Evolutionary conservation across 2,797 vertebrate species (phyloP).

Genomic region (Gallinago solitaria): DNA sequence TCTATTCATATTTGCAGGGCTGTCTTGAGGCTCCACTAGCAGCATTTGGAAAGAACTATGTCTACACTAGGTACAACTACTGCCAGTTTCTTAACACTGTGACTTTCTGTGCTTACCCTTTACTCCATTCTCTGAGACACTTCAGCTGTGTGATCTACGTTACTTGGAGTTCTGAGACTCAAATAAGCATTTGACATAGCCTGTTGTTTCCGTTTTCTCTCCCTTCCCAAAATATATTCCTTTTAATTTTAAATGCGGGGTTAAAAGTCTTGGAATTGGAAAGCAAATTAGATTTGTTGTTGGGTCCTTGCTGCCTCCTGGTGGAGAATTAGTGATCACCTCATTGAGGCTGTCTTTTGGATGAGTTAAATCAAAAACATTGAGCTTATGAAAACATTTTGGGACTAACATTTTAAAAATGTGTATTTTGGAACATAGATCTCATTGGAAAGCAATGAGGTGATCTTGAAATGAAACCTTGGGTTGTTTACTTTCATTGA

Average conservation of each 20-base stretch:
- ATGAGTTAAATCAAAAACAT: not conserved
- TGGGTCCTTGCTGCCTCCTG: conserved; percentile 55
- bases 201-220: not conserved
- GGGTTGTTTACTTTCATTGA: not conserved
- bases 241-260: not conserved
- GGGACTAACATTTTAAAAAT: not conserved
- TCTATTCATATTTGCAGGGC: not conserved
- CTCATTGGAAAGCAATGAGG: not conserved
- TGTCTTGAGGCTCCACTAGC: not conserved
- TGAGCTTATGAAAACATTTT: not conserved
- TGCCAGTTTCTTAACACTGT: not conserved
- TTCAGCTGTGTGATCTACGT: not conserved
- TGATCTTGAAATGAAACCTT: not conserved
- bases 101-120: not conserved
- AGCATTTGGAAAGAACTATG: not conserved
- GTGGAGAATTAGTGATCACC: not conserved
- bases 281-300: not conserved
- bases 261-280: not conserved
- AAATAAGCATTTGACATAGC: not conserved
- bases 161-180: not conserved
- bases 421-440: not conserved
- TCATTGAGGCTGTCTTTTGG: not conserved
- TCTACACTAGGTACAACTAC: not conserved
- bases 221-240: not conserved
- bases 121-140: not conserved